Evolutionary conservation across 2,888 invertebrate genomes (phyloP), one percentile per base, ranked within the genome.

Genomic region (Nephrocerus scutellatus): DNA sequence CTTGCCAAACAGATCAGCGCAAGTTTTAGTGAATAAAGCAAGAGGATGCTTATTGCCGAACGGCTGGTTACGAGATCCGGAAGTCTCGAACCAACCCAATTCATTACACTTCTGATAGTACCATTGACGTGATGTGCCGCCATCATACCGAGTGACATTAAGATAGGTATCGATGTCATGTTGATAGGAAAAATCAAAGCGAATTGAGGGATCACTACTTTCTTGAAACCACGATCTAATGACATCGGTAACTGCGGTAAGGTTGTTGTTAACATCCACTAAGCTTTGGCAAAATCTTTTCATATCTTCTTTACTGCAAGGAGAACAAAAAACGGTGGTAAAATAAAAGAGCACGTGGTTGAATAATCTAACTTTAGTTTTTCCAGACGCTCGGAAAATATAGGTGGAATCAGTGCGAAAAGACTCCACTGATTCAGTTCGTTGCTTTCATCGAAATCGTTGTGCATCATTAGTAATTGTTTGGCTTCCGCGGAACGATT

Each of bases 31-130:
- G 13, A 62, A 65, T 3, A 56, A 47, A 0, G 49, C 44, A 6
- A 62, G 43, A 1, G 66, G 68, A 33, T 63, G 66, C 30, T 55
- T 57, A 2, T 48, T 54, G 13, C 66, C 63, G 6, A 77, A 76
- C 0, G 82, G 79, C 44, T 80, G 78, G 2, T 63, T 54, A 1
- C 54, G 34, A 10, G 77, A 74, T 43, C 70, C 75, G 1, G 86
- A 80, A 3, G 84, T 80, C 69, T 87, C 87, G 65, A 76, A 87
- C 74, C 81, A 89, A 35, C 88, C 90, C 63, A 78, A 89, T 68
- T 91, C 88, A 35, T 80, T 80, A 63, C 91, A 91, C 0, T 85
- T 86, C 66, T 90, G 89, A 62, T 84, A 87, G 0, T 73, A 74
- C 88, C 88, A 88, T 43, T 80, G 76, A 1, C 86, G 76, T 54